These are phyloP conservation scores for Dendrocopos noguchii DNA, from an alignment of 2,113 vertebrate genomes.

Conservation along the genomic window DNA sequence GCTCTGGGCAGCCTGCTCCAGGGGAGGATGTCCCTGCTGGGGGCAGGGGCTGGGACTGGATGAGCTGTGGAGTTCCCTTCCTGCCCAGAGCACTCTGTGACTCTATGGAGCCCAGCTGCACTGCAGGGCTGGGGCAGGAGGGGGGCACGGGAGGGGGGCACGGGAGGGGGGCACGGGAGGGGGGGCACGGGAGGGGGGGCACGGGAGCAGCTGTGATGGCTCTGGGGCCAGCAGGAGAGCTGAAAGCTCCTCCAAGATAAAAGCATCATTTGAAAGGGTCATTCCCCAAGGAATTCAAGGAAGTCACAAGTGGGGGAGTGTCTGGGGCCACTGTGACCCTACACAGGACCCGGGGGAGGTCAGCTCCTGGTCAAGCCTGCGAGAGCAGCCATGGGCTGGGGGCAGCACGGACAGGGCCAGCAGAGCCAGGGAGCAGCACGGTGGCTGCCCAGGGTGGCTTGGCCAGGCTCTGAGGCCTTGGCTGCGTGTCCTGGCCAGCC, in stretches of 20 bases:
- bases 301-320: not conserved
- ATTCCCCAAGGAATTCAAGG: not conserved
- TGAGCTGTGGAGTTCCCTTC: too few relatives aligned
- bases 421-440: not conserved
- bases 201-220: not conserved
- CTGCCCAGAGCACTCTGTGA: too few relatives aligned
- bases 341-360: not conserved
- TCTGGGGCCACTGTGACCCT: not conserved
- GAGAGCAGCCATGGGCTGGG: not conserved
- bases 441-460: not conserved
- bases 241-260: not conserved
- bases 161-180: not conserved
- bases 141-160: not conserved
- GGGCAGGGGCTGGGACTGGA: too few relatives aligned
- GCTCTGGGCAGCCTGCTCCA: too few relatives aligned
- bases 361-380: not conserved
- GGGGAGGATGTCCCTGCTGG: too few relatives aligned
- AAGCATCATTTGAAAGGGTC: not conserved
- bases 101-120: too few relatives aligned
- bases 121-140: not conserved
- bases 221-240: not conserved
- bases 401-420: fast-evolving
- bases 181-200: not conserved
- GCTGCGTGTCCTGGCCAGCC: not conserved
- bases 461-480: not conserved